Base-by-base conservation (phyloP, 2,888 invertebrate genomes). In the Spilosoma lubricipeda region DNA sequence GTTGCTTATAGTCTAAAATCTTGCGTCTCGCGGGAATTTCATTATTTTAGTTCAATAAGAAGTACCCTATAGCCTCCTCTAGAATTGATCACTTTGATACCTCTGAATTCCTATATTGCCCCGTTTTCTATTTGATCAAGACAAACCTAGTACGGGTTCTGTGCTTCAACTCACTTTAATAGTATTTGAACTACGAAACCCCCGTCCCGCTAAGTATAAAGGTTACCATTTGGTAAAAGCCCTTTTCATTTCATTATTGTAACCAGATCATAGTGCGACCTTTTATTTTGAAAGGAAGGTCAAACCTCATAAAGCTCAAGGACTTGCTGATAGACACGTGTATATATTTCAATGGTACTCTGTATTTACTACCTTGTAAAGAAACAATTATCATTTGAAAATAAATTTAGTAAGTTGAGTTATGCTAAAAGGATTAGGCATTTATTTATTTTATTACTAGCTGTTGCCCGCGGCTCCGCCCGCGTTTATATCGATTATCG, bases 201-300 rank as follows among this genome's bases (percentile, higher is more conserved):
- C 30, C 18, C 15, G 30, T 7, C 27, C 15, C 59, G 3, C 4
- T 63, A 63, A 5, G 30, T 18, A 63, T 30, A 18, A 63, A 63
- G 39, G 36, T 36, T 30, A 70, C 27, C 9, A 67, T 39, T 72
- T 36, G 42, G 59, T 67, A 67, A 63, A 30, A 63, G 59, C 33
- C 45, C 56, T 67, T 67, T 67, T 63, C 67, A 59, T 72, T 72
- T 68, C 48, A 68, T 39, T 36, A 67, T 42, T 48, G 45, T 67
- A 72, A 72, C 66, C 45, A 67, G 67, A 48, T 33, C 56, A 67
- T 27, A 64, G 63, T 18, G n/a, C 30, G 72, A 72, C 68, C 72
- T 72, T 72, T 72, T 15, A 33, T 67, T 59, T 72, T 63, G 48
- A 72, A 72, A 68, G 59, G 68, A 67, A 72, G 72, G 72, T 63